phyloP scores from a whole-genome alignment of 1,140 invertebrate genomes.

The Drosophila grimshawi region DNA sequence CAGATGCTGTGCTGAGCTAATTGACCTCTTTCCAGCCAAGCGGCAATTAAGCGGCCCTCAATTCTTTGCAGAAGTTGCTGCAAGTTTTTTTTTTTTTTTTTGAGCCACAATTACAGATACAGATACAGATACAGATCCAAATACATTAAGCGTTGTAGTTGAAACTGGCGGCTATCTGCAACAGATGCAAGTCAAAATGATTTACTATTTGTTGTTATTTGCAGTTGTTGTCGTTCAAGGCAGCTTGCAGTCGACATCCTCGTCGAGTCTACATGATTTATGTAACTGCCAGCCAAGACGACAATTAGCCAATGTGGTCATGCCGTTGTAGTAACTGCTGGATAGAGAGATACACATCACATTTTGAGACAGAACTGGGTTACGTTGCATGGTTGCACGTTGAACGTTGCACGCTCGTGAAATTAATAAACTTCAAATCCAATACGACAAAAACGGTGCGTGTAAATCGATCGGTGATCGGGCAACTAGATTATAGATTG shows the following conservation, averaged over 20 bases:
- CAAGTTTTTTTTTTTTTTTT: background rate
- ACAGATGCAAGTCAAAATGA: conserved; percentile 73
- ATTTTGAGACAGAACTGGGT: conserved; percentile 69
- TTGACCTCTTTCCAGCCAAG: conserved; percentile 80
- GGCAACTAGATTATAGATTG: conserved; percentile 23
- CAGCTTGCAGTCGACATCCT: conserved; percentile 61
- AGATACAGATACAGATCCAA: conserved; percentile 46
- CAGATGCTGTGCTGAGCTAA: conserved; percentile 55
- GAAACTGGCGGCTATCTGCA: conserved; percentile 49
- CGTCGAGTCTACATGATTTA: conserved; percentile 76
- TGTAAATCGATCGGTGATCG: conserved; percentile 27
- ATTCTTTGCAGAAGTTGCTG: conserved; percentile 39
- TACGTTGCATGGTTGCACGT: conserved; percentile 41
- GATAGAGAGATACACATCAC: conserved; percentile 72
- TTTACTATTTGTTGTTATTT: conserved; percentile 60
- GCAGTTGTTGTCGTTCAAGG: conserved; percentile 7
- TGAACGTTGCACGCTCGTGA: conserved; percentile 25
- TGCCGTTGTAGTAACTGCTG: conserved; percentile 55
- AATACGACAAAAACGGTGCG: conserved; percentile 42
- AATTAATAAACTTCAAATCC: conserved; percentile 35
- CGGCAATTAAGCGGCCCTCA: conserved; percentile 78
- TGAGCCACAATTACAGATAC: conserved; percentile 34
- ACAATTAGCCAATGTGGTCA: conserved; percentile 68
- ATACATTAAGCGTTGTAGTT: conserved; percentile 31
- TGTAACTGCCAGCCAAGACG: conserved; percentile 52